Conservation (phyloP, 2,113 vertebrate genomes). For the Bujurquina vittata region DNA sequence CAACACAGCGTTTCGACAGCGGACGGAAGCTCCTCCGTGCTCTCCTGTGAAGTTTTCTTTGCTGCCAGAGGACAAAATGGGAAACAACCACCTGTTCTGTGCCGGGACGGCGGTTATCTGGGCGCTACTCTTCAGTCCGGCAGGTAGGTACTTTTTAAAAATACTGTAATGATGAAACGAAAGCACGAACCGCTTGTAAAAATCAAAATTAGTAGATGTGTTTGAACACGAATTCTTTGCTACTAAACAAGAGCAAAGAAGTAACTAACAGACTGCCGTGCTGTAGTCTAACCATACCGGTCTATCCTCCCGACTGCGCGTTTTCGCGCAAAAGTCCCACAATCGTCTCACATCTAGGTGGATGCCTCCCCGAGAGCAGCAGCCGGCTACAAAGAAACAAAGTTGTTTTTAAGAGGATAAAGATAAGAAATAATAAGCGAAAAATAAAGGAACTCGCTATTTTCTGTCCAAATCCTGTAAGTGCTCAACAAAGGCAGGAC, state of each 20-base stretch:
- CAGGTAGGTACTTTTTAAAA: conserved; percentile 63
- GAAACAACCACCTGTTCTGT: conserved; percentile 62
- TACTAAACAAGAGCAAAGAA: not conserved
- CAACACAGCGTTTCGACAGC: conserved; percentile 42
- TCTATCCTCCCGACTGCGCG: not conserved
- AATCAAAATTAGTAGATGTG: not conserved
- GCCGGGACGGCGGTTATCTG: conserved; percentile 49
- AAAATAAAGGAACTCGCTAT: not conserved
- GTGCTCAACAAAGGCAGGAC: not conserved
- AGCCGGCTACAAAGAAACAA: not conserved
- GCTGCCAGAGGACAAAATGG: conserved; percentile 62
- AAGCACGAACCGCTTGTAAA: no score
- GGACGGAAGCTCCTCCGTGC: conserved; percentile 23
- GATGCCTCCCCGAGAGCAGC: not conserved
- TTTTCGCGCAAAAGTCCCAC: not conserved
- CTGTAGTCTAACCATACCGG: not conserved
- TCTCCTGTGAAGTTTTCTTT: conserved; percentile 28
- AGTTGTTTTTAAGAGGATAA: rapidly evolving
- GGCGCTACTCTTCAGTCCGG: conserved; percentile 62
- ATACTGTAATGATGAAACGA: not conserved
- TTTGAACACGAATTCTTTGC: not conserved
- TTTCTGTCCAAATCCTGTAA: not conserved
- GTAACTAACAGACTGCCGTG: not conserved
- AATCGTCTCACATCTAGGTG: not conserved
- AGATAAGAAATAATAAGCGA: not conserved